Conservation (phyloP, 64 coral and sea anemone genomes). For the Catalaphyllia jardinei region DNA sequence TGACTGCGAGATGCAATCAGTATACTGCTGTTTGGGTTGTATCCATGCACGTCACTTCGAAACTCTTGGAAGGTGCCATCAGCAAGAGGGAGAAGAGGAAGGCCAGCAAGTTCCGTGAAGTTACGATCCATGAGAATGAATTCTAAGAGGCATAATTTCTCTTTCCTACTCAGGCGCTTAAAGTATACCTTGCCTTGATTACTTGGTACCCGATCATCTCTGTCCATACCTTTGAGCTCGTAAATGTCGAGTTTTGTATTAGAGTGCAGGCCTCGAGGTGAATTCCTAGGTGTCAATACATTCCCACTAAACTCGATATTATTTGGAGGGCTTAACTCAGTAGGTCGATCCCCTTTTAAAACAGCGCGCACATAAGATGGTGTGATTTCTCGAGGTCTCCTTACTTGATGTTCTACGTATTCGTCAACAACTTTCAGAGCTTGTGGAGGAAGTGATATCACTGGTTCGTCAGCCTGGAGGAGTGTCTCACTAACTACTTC, state of each 20-base stretch:
- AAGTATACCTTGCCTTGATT: not conserved
- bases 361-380: conserved; percentile 72
- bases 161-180: conserved; percentile 36
- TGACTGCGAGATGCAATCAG: conserved; percentile 66
- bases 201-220: not conserved
- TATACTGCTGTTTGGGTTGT: conserved; percentile 48
- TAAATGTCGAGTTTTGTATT: not conserved
- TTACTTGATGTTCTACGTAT: conserved; percentile 44
- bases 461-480: conserved; percentile 58
- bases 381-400: conserved; percentile 65
- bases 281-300: not conserved
- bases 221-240: not conserved
- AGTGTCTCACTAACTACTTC: conserved; percentile 60
- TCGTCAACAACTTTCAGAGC: conserved; percentile 77
- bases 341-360: conserved; percentile 20
- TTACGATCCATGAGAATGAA: conserved; percentile 85
- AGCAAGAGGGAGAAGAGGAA: conserved; percentile 86
- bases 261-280: not conserved
- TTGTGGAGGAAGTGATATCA: conserved; percentile 57
- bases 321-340: too few relatives aligned
- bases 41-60: conserved; percentile 38
- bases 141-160: conserved; percentile 70
- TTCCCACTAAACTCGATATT: not conserved
- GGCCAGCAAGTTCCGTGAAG: conserved; percentile 67
- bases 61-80: conserved; percentile 77